Conservation (phyloP, 2,113 vertebrate genomes). For the Ibidorhyncha struthersii region DNA sequence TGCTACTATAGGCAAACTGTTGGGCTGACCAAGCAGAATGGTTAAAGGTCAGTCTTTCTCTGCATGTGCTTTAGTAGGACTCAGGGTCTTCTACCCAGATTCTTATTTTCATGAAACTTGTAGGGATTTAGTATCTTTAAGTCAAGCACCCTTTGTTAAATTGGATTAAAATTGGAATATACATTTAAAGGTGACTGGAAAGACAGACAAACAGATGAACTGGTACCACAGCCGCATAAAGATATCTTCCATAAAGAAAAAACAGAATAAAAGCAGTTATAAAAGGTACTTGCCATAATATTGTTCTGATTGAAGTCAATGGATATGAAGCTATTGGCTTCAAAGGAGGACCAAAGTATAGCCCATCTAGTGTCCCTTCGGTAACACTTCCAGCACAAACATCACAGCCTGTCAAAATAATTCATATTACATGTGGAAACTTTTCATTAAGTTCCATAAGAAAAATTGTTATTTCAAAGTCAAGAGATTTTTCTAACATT, state of each 20-base stretch:
- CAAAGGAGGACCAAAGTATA: neutral
- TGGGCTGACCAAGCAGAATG: neutral
- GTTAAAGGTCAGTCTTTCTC: neutral
- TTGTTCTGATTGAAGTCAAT: neutral
- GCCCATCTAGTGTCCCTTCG: neutral
- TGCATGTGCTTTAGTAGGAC: neutral
- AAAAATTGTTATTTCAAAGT: conserved; percentile 18
- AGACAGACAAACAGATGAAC: neutral
- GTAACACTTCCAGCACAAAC: neutral
- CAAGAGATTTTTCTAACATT: neutral
- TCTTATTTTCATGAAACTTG: neutral
- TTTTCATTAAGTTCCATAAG: neutral
- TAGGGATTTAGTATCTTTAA: neutral
- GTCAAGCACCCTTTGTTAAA: neutral
- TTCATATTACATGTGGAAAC: neutral
- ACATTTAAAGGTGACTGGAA: neutral
- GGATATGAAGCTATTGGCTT: neutral
- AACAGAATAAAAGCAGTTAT: neutral
- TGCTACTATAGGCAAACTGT: neutral
- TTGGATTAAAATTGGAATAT: neutral
- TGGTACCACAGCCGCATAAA: neutral
- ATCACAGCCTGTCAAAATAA: conserved; percentile 23
- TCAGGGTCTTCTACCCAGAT: neutral
- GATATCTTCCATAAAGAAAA: neutral
- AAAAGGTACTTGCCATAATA: neutral